A percentile compares a stretch with the other conserved stretches of the same genome.
phyloP scores from a whole-genome alignment of 2,888 invertebrate species.

The Philonicus albiceps region DNA sequence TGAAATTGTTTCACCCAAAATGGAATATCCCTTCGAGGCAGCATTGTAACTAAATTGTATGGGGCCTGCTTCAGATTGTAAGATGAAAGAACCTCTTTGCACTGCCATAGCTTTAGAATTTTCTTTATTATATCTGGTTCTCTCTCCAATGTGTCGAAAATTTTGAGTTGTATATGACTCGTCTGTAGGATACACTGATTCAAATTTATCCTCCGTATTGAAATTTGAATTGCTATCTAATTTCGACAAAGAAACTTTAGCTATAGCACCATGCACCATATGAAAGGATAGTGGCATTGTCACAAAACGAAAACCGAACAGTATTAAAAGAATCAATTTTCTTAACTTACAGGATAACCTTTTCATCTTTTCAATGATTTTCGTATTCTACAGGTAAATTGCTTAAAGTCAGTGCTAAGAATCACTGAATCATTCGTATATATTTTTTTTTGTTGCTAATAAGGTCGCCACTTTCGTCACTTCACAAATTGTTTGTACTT shows the following conservation, averaged over 20 bases:
- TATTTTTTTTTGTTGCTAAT: neutral
- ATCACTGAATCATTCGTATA: neutral
- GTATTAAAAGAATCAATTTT: constrained; percentile 37
- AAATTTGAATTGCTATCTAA: neutral
- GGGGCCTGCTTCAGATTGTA: constrained; percentile 34
- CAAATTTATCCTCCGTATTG: neutral
- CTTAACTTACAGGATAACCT: constrained; percentile 18
- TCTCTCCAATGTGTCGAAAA: neutral
- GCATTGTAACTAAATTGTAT: neutral
- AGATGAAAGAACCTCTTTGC: neutral
- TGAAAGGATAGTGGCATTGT: constrained; percentile 14
- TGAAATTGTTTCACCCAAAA: neutral
- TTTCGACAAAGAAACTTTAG: neutral
- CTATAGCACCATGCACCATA: neutral
- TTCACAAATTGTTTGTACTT: neutral
- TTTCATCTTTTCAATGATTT: constrained; percentile 28
- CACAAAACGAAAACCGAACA: constrained; percentile 19
- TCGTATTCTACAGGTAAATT: neutral
- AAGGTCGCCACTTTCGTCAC: neutral
- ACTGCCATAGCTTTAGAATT: neutral
- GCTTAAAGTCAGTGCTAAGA: neutral
- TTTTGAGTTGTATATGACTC: neutral
- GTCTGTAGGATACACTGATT: neutral
- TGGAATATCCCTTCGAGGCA: neutral
- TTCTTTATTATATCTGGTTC: neutral